Conservation (phyloP, 1,140 invertebrate species). For the Melipona quadrifasciata region DNA sequence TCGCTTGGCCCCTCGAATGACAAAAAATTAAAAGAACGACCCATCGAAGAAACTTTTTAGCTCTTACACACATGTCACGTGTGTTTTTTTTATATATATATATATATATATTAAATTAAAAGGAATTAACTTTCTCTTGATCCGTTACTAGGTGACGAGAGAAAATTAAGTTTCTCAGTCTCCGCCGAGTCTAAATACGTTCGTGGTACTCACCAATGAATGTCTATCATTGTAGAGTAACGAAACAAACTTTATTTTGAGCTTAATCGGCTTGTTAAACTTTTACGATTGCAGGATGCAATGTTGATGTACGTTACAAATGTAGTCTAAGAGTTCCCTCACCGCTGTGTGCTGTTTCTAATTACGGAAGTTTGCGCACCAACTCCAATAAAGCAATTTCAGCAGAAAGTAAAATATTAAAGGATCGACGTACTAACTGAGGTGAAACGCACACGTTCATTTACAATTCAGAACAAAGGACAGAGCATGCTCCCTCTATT, state of each 20-base stretch:
- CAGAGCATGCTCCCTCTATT: background rate
- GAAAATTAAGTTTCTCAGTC: too few species aligned
- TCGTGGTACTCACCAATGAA: background rate
- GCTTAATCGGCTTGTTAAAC: background rate
- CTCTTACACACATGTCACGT: background rate
- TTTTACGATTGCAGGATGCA: background rate
- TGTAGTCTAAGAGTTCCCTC: background rate
- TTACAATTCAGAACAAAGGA: background rate
- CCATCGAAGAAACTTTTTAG: background rate
- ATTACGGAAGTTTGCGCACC: background rate
- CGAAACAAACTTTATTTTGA: background rate
- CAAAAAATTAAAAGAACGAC: conserved; percentile 36
- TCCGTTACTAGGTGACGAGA: too few species aligned
- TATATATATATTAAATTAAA: too few species aligned
- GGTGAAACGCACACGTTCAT: background rate
- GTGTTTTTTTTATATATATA: too few species aligned
- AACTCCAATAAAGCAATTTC: background rate
- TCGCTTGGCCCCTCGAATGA: conserved; percentile 21
- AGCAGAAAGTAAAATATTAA: background rate
- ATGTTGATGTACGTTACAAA: background rate
- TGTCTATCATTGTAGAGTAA: background rate
- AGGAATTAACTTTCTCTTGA: too few species aligned
- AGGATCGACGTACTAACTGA: background rate
- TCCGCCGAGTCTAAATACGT: background rate
- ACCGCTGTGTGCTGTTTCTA: background rate